Evolutionary conservation across 2,888 invertebrate species (phyloP).

Genomic region (Aphelenchoides bicaudatus): DNA sequence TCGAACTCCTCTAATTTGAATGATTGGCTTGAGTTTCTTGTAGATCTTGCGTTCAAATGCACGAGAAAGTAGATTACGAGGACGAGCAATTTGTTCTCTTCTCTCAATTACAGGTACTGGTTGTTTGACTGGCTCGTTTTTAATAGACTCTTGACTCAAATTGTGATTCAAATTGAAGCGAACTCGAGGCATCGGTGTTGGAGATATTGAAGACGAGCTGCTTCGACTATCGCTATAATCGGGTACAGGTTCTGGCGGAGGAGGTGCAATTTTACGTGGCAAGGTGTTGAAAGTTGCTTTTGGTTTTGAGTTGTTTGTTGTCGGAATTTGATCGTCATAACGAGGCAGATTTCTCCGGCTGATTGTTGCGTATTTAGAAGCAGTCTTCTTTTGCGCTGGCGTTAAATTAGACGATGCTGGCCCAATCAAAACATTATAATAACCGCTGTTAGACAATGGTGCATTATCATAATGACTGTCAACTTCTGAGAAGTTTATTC

Average conservation of each 20-base stretch:
- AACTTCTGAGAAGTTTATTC: not conserved
- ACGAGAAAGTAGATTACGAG: not conserved
- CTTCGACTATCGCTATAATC: conserved; percentile 4
- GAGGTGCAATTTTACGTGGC: not conserved
- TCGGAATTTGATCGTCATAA: not conserved
- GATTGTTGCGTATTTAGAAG: no score
- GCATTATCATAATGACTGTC: conserved; percentile 5
- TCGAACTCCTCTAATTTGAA: conserved; percentile 20
- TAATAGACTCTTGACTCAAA: no score
- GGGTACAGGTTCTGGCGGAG: conserved; percentile 6
- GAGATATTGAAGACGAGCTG: no score
- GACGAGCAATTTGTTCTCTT: not conserved
- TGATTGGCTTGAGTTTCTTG: conserved; percentile 9
- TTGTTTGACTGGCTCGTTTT: no score
- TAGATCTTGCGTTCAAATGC: conserved; percentile 14
- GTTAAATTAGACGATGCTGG: no score
- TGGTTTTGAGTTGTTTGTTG: no score
- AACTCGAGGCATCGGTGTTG: not conserved
- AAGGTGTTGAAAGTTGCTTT: conserved; percentile 12
- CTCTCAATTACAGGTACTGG: not conserved
- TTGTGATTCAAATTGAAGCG: conserved; percentile 1
- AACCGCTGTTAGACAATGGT: not conserved
- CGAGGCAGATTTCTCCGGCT: no score
- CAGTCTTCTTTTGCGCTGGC: no score
- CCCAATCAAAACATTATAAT: not conserved